These are phyloP conservation scores for Lateolabrax maculatus DNA, from an alignment of 2,797 vertebrate genomes.

Conservation along the genomic window DNA sequence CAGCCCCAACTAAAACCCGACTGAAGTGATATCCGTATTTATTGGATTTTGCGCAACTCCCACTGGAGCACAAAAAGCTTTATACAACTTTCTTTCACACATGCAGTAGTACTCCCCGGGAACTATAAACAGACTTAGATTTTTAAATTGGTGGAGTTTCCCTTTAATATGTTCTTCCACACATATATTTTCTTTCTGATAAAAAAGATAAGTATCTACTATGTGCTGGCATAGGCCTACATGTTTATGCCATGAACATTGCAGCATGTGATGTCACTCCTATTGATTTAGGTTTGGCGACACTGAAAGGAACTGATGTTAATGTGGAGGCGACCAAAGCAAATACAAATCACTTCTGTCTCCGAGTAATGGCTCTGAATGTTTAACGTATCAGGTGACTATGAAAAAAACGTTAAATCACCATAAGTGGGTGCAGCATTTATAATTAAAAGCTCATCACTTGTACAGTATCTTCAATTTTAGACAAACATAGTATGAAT, in stretches of 20 bases:
- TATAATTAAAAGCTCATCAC: conserved; percentile 44
- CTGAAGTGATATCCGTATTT: not conserved
- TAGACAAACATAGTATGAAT: conserved; percentile 34
- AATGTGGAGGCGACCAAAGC: not conserved
- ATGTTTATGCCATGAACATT: not conserved
- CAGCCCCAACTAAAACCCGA: not conserved
- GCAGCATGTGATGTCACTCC: not conserved
- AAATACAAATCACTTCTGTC: conserved; percentile 23
- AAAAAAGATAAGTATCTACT: not conserved
- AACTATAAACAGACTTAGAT: conserved; percentile 6
- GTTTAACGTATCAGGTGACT: conserved; percentile 12
- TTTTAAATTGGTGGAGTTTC: not conserved
- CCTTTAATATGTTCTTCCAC: not conserved
- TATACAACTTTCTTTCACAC: not conserved
- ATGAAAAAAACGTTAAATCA: conserved; percentile 7
- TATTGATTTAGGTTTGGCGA: not conserved
- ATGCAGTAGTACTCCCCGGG: not conserved
- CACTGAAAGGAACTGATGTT: conserved; percentile 13
- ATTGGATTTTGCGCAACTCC: not conserved
- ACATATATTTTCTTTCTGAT: not conserved
- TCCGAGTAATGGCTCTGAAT: not conserved
- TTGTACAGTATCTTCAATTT: conserved; percentile 1
- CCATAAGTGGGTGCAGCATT: conserved; percentile 13
- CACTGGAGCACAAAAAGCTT: not conserved
- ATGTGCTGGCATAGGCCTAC: not conserved